Evolutionary conservation across 2,797 vertebrate species (phyloP).

Genomic region (Silurus aristotelis): DNA sequence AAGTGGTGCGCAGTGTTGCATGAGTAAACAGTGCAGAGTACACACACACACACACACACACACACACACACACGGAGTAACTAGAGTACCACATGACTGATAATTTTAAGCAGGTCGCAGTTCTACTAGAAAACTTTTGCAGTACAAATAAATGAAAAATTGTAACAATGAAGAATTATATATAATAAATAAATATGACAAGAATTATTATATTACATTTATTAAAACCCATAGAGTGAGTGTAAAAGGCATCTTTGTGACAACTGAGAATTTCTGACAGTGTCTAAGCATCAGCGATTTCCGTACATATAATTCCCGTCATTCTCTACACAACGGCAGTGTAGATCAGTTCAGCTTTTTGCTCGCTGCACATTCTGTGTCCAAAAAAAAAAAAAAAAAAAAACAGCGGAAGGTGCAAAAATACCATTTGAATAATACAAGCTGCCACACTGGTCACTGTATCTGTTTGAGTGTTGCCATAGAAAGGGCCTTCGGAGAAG

Average conservation of each 20-base stretch:
- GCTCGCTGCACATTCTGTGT: not conserved
- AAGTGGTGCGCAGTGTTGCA: constrained; percentile 1
- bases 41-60: not conserved
- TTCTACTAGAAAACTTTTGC: not conserved
- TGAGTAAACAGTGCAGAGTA: constrained; percentile 50
- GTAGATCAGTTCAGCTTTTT: not conserved
- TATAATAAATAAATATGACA: not conserved
- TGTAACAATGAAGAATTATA: not conserved
- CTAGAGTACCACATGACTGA: not conserved
- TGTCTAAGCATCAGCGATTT: not conserved
- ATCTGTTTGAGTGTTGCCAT: not conserved
- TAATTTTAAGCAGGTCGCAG: not conserved
- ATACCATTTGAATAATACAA: not conserved
- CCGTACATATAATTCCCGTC: not conserved
- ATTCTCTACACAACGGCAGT: not conserved
- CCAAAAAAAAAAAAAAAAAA: not conserved
- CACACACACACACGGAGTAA: constrained; percentile 2
- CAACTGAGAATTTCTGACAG: not conserved
- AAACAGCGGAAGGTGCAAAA: not conserved
- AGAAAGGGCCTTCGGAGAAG: not conserved
- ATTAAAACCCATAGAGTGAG: not conserved
- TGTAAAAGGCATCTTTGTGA: not conserved
- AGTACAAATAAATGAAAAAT: not conserved
- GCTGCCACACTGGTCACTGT: not conserved
- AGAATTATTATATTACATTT: not conserved